A percentile compares a stretch with the other conserved stretches of the same genome.
Evolutionary conservation across 2,797 vertebrate species (phyloP).

Genomic region (Chiroxiphia lanceolata): DNA sequence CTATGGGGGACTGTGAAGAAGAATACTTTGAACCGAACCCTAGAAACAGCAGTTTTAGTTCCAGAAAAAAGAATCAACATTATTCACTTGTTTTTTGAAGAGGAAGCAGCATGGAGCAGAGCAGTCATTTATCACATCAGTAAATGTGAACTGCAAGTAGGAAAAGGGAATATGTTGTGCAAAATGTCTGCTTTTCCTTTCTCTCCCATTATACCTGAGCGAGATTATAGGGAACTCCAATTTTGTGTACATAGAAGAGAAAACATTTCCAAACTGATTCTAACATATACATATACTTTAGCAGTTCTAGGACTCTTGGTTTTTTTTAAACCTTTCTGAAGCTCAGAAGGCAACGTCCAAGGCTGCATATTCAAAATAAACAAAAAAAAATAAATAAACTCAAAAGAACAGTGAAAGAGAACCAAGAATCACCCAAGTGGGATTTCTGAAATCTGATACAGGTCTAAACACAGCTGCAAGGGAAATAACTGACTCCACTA

Average conservation of each 20-base stretch:
- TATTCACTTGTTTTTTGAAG: neutral
- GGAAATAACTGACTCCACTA: neutral
- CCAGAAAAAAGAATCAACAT: neutral
- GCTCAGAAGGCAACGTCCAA: neutral
- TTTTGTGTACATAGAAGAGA: neutral
- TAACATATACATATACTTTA: neutral
- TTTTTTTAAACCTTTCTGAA: neutral
- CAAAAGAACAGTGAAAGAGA: neutral
- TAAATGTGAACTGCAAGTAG: neutral
- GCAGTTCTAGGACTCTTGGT: neutral
- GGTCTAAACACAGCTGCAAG: neutral
- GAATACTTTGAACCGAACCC: neutral
- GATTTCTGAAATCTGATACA: neutral
- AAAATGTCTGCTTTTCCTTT: neutral
- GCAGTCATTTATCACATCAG: neutral
- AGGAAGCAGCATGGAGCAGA: neutral
- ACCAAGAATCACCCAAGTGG: neutral
- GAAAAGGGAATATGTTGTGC: neutral
- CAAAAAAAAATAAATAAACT: neutral
- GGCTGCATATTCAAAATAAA: neutral
- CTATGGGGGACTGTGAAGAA: neutral
- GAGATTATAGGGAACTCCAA: neutral
- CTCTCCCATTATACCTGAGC: neutral
- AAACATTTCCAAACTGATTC: neutral
- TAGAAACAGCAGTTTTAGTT: neutral